Evolutionary conservation across 2,888 invertebrate species (phyloP).

Genomic region (Anthophora plumipes): DNA sequence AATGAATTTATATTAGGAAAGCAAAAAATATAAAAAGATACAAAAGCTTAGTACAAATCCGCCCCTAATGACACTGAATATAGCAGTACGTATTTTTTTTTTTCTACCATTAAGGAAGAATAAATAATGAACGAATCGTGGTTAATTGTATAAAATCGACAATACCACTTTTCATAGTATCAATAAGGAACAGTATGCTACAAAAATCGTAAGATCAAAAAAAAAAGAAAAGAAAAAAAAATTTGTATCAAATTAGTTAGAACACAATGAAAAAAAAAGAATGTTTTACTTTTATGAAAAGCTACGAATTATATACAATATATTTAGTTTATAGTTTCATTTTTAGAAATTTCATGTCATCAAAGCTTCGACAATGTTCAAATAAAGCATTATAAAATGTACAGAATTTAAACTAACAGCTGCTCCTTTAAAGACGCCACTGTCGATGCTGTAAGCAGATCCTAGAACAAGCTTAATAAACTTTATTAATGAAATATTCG

Average conservation of each 20-base stretch:
- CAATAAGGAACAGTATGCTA: constrained; percentile 23
- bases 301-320: constrained; percentile 68
- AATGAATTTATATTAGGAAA: background rate
- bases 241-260: constrained; percentile 21
- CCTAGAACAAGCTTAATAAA: constrained; percentile 55
- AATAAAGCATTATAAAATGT: constrained; percentile 37
- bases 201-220: constrained; percentile 30
- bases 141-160: constrained; percentile 42
- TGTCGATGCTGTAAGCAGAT: constrained; percentile 40
- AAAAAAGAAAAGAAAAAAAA: too few relatives aligned
- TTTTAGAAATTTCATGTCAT: constrained; percentile 42
- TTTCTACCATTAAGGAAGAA: constrained; percentile 64
- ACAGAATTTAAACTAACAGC: constrained; percentile 30
- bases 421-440: constrained; percentile 28
- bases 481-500: constrained; percentile 67
- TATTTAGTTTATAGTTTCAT: constrained; percentile 57
- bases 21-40: constrained; percentile 1
- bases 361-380: constrained; percentile 36
- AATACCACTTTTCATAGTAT: constrained; percentile 29
- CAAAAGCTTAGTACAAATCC: constrained; percentile 20
- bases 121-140: constrained; percentile 58
- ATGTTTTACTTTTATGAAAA: constrained; percentile 53
- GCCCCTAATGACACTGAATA: constrained; percentile 43
- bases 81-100: constrained; percentile 28
- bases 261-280: constrained; percentile 38